Base-by-base conservation (phyloP, 2,888 invertebrate genomes). In the Rutpela maculata region DNA sequence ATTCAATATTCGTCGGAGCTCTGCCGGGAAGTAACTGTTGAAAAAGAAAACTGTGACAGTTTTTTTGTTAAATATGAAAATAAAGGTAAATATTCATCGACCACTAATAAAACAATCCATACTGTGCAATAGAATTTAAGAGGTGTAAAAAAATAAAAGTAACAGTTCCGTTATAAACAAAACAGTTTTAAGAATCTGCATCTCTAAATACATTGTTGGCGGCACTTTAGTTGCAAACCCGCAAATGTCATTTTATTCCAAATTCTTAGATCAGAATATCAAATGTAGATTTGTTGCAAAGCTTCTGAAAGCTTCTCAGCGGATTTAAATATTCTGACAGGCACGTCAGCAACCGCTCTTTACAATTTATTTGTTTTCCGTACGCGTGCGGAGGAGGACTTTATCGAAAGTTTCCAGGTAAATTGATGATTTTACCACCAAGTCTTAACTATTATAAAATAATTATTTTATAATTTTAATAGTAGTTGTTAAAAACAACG, bases 291-390 rank as follows among this genome's bases (percentile, higher is more conserved):
- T 50, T 50, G 50, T 50, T n/a, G 15, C 7, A 50, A 50, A 43
- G 43, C 43, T 43, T 43, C 43, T 43, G 43, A 43, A 50, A 50
- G 15, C 50, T n/a, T 50, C 50, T 50, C n/a, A 50, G 15, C n/a
- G n/a, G 50, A 50, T 50, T 50, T 50, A 50, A 50, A 50, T 50
- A 50, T 50, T 50, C 50, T 50, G n/a, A 50, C 50, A 50, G n/a
- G 0, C n/a, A 50, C n/a, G 50, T 50, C 50, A 50, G 50, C 50
- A 50, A n/a, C 50, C 50, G 50, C 50, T 50, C 15, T 50, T n/a
- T 15, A 15, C 50, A 50, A 50, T 50, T 50, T n/a, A 50, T 50
- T 50, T 50, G 50, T 50, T 17, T 15, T n/a, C 15, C 15, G n/a
- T n/a, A 50, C n/a, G 50, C 50, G 50, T 50, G 50, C 50, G 11